Percentiles rank a stretch among this genome's conserved stretches.
These are phyloP conservation scores for Pimpla rufipes DNA, from an alignment of 2,888 invertebrate species.

Conservation along the genomic window DNA sequence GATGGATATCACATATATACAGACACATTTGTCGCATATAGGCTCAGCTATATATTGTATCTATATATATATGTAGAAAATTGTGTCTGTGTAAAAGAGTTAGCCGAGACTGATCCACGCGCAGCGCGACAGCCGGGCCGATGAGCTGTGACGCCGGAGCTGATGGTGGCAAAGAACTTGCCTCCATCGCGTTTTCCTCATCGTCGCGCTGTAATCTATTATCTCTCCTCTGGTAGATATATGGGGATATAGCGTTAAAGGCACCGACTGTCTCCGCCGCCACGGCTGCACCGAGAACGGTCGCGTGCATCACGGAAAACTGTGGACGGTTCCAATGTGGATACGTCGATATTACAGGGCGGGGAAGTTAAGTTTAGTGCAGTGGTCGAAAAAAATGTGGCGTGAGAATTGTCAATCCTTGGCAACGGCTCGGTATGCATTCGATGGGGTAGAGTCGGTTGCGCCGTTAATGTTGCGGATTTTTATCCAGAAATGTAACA, in stretches of 20 bases:
- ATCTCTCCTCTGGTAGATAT: not conserved
- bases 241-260: too few relatives aligned
- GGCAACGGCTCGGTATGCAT: too few relatives aligned
- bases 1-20: not conserved
- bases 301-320: not conserved
- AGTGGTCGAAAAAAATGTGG: too few relatives aligned
- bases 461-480: too few relatives aligned
- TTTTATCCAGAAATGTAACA: too few relatives aligned
- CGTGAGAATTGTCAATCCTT: too few relatives aligned
- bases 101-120: slow-evolving; percentile 6
- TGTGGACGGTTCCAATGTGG: too few relatives aligned
- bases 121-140: not conserved
- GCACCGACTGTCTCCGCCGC: not conserved
- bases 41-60: not conserved
- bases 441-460: too few relatives aligned
- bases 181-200: slow-evolving; percentile 11
- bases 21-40: slow-evolving; percentile 11
- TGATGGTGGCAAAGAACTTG: slow-evolving; percentile 20
- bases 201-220: not conserved
- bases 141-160: slow-evolving; percentile 2
- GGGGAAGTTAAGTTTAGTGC: too few relatives aligned
- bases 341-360: too few relatives aligned
- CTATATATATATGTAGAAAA: not conserved
- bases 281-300: not conserved
- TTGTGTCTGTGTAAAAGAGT: slow-evolving; percentile 1